phyloP scores from a whole-genome alignment of 2,113 vertebrate genomes.

The Stomatorhinus ivindoensis region DNA sequence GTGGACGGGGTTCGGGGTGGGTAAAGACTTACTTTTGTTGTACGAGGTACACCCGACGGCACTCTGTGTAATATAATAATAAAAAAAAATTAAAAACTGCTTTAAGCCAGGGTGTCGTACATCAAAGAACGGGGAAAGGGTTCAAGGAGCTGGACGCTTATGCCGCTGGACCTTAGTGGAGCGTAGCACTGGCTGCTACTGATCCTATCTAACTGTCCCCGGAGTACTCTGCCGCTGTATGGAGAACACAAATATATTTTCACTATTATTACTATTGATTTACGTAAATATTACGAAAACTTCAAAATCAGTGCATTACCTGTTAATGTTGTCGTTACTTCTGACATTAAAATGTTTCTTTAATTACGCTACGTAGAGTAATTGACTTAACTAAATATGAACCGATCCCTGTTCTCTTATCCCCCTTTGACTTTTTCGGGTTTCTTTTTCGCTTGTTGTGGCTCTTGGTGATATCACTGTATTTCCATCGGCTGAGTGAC shows the following conservation, averaged over 20 bases:
- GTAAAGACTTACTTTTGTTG: slow-evolving; percentile 18
- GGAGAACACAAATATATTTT: slow-evolving; percentile 18
- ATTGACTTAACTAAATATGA: slow-evolving; percentile 30
- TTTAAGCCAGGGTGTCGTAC: slow-evolving; percentile 13
- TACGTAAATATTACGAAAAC: slow-evolving; percentile 12
- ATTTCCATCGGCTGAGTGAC: slow-evolving; percentile 8
- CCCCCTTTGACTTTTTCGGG: slow-evolving; percentile 31
- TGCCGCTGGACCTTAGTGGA: slow-evolving; percentile 31
- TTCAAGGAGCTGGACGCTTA: not conserved
- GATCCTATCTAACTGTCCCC: slow-evolving; percentile 44
- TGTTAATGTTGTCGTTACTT: slow-evolving; percentile 24
- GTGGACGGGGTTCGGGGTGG: not conserved
- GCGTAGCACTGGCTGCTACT: slow-evolving; percentile 59
- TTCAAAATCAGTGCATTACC: slow-evolving; percentile 17
- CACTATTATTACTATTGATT: slow-evolving; percentile 21
- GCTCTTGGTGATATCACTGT: slow-evolving; percentile 24
- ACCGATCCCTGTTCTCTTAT: slow-evolving; percentile 27
- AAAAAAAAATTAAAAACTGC: slow-evolving; percentile 21
- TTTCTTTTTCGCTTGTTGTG: slow-evolving; percentile 21
- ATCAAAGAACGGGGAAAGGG: slow-evolving; percentile 1
- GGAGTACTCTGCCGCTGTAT: slow-evolving; percentile 22
- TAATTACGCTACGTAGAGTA: slow-evolving; percentile 41
- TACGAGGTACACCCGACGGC: slow-evolving; percentile 23
- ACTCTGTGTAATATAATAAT: slow-evolving; percentile 22
- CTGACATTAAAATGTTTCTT: slow-evolving; percentile 39